A percentile compares a stretch with the other conserved stretches of the same genome.
Evolutionary conservation across 2,113 vertebrate genomes (phyloP).

Genomic region (Origma solitaria): DNA sequence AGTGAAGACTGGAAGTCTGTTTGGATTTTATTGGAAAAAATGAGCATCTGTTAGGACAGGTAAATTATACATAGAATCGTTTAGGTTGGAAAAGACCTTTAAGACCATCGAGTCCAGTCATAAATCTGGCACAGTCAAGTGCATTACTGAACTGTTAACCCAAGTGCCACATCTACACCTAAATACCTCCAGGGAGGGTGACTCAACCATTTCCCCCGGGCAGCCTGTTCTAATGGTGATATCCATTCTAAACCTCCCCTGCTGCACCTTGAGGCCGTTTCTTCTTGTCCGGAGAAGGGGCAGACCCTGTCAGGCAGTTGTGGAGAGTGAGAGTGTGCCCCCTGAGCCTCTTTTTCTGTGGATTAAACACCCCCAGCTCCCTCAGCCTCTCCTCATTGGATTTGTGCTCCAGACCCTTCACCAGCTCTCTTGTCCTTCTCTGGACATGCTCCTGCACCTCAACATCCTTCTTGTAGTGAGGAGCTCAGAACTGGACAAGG

Average conservation of each 20-base stretch:
- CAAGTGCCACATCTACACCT: not conserved
- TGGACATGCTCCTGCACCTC: not conserved
- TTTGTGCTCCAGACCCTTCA: not conserved
- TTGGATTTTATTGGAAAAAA: not conserved
- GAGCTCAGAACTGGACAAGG: not conserved
- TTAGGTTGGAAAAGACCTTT: not conserved
- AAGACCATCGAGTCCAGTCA: accelerated
- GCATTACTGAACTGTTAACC: not conserved
- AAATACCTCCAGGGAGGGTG: not conserved
- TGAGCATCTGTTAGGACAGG: not conserved
- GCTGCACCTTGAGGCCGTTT: not conserved
- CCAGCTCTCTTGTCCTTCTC: not conserved
- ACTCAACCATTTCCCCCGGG: not conserved
- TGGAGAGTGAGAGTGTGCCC: not conserved
- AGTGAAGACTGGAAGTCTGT: not conserved
- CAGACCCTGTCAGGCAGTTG: not conserved
- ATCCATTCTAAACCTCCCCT: not conserved
- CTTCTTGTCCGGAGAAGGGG: not conserved
- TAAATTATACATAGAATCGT: not conserved
- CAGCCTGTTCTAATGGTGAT: not conserved
- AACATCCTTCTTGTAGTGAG: not conserved
- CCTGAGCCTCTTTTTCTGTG: not conserved
- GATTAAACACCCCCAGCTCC: not conserved
- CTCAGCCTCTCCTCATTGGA: not conserved
- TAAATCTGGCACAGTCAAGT: not conserved